Evolutionary conservation across 35 echinoderm and acorn worm genomes (phyloP).

Genomic region (Antedon bifida): DNA sequence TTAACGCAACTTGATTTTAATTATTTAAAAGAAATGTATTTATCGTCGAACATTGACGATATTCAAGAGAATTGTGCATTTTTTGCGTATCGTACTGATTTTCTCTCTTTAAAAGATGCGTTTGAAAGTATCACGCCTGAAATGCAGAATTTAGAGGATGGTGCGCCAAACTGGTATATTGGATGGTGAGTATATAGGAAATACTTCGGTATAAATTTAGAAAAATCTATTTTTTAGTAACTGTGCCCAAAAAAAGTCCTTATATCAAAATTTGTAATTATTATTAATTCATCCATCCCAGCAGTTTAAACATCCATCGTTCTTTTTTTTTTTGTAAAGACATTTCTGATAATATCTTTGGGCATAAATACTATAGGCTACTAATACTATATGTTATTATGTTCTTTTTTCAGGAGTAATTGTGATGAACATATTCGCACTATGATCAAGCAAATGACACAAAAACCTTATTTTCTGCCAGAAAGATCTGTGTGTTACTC

Average conservation of each 20-base stretch:
- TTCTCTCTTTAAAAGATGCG: conserved; percentile 37
- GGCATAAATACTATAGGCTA: no score
- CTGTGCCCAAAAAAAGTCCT: no score
- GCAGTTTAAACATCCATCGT: no score
- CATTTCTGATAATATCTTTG: no score
- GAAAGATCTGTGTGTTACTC: conserved; percentile 34
- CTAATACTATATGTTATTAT: no score
- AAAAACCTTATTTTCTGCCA: conserved; percentile 58
- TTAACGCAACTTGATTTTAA: conserved; percentile 40
- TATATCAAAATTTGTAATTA: no score
- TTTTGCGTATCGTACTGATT: conserved; percentile 66
- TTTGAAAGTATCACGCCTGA: conserved; percentile 51
- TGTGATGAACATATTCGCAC: conserved; percentile 33
- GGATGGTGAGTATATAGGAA: conserved; percentile 98
- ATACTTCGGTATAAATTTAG: no score
- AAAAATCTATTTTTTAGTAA: no score
- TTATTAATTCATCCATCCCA: no score
- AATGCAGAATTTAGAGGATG: conserved; percentile 22
- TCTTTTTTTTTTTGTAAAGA: no score
- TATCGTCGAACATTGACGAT: neutral
- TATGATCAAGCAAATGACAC: conserved; percentile 40
- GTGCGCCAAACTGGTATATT: conserved; percentile 52
- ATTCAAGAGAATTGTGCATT: conserved; percentile 61
- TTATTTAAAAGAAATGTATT: conserved; percentile 62
- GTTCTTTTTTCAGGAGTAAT: conserved; percentile 59